These are phyloP conservation scores for Tetranychus piercei DNA, from an alignment of 2,888 invertebrate genomes.

Conservation along the genomic window DNA sequence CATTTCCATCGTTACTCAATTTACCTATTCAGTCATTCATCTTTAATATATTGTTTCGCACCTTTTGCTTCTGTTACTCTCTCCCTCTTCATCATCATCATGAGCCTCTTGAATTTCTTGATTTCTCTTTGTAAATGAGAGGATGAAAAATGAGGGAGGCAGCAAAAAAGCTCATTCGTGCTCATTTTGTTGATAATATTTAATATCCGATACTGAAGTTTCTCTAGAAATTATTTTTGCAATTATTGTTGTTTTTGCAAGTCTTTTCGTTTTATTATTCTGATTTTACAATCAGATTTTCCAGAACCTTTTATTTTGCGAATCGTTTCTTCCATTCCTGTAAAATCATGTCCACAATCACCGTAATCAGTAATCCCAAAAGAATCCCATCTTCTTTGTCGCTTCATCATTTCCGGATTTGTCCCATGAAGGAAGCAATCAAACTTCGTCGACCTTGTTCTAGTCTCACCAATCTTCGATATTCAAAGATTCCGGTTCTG, in stretches of 20 bases:
- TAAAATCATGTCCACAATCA: neutral
- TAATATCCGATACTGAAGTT: no score
- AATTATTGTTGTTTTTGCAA: no score
- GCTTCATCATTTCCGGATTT: conserved; percentile 24
- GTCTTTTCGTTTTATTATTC: no score
- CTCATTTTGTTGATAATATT: neutral
- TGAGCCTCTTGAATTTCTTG: neutral
- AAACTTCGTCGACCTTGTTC: conserved; percentile 18
- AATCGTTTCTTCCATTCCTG: neutral
- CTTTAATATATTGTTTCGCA: neutral
- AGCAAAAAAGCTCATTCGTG: neutral
- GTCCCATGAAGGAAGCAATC: conserved; percentile 25
- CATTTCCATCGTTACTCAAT: neutral
- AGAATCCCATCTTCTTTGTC: conserved; percentile 2
- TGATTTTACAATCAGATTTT: no score
- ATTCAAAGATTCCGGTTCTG: conserved; percentile 16
- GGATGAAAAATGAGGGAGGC: neutral
- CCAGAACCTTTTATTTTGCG: no score
- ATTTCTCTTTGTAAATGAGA: neutral
- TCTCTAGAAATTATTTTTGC: no score
- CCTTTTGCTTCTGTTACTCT: neutral
- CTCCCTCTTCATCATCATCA: neutral
- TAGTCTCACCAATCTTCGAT: conserved; percentile 9
- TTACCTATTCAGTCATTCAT: neutral
- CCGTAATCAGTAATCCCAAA: neutral